phyloP scores from a whole-genome alignment of 1,140 invertebrate genomes.

The Cotesia vestalis region DNA sequence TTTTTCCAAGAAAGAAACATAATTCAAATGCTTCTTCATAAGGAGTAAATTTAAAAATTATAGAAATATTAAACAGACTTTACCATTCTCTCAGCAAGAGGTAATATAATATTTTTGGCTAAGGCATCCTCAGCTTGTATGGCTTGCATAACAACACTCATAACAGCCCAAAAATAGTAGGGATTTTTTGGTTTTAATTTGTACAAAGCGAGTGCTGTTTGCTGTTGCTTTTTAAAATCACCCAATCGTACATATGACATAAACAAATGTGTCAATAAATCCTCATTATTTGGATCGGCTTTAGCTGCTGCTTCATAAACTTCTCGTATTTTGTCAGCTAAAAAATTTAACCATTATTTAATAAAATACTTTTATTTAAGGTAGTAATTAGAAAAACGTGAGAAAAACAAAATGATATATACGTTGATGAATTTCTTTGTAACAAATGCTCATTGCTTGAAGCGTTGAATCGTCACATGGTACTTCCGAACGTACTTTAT shows the following conservation, averaged over 20 bases:
- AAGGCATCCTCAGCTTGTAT: conserved; percentile 58
- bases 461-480: conserved; percentile 92
- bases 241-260: conserved; percentile 93
- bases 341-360: conserved; percentile 48
- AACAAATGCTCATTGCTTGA: conserved; percentile 96
- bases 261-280: conserved; percentile 91
- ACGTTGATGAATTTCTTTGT: conserved; percentile 91
- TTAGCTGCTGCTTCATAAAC: conserved; percentile 90
- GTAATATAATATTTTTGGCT: conserved; percentile 67
- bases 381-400: conserved; percentile 15
- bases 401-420: conserved; percentile 37
- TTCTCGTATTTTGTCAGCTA: conserved; percentile 88
- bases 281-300: conserved; percentile 87
- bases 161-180: conserved; percentile 97
- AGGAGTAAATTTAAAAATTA: too few species aligned
- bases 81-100: conserved; percentile 86
- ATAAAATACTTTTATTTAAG: neutral
- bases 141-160: conserved; percentile 94
- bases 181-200: conserved; percentile 93
- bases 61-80: neutral
- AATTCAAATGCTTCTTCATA: too few species aligned
- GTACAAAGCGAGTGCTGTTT: conserved; percentile 87
- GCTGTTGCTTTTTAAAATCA: conserved; percentile 91
- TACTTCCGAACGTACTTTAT: conserved; percentile 80
- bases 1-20: too few species aligned